Evolutionary conservation across 2,113 vertebrate species (phyloP).

Genomic region (Australoheros scitulus): DNA sequence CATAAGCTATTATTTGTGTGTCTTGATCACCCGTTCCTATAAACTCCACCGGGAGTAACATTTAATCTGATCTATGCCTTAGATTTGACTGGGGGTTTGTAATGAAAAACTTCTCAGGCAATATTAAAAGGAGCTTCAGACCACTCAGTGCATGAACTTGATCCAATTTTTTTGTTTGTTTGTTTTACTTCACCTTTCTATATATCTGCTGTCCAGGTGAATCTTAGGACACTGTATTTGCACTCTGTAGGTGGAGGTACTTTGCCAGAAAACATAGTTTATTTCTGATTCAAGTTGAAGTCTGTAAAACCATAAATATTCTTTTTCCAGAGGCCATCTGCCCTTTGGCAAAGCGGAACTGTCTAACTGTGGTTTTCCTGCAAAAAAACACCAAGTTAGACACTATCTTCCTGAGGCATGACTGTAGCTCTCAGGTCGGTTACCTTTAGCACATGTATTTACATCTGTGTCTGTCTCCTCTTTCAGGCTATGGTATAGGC

Average conservation of each 20-base stretch:
- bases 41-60: not conserved
- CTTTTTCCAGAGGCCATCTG: conserved; percentile 50
- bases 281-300: conserved; percentile 34
- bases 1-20: not conserved
- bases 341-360: conserved; percentile 47
- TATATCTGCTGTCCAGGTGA: not conserved
- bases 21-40: not conserved
- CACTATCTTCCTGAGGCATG: not conserved
- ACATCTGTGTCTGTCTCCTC: conserved; percentile 9
- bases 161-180: not conserved
- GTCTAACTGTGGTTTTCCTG: conserved; percentile 9
- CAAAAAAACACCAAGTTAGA: not conserved
- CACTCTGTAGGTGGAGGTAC: not conserved
- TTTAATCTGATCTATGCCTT: not conserved
- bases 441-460: conserved; percentile 19
- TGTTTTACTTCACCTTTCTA: not conserved
- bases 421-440: not conserved
- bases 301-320: conserved; percentile 34
- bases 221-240: not conserved
- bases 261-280: conserved; percentile 3
- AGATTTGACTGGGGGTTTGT: not conserved
- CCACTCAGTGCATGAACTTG: not conserved
- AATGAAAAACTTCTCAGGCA: not conserved
- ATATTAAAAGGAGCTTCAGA: not conserved
- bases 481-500: conserved; percentile 93